Conservation (phyloP, 1,140 invertebrate genomes). For the Nixonia krombeini region DNA sequence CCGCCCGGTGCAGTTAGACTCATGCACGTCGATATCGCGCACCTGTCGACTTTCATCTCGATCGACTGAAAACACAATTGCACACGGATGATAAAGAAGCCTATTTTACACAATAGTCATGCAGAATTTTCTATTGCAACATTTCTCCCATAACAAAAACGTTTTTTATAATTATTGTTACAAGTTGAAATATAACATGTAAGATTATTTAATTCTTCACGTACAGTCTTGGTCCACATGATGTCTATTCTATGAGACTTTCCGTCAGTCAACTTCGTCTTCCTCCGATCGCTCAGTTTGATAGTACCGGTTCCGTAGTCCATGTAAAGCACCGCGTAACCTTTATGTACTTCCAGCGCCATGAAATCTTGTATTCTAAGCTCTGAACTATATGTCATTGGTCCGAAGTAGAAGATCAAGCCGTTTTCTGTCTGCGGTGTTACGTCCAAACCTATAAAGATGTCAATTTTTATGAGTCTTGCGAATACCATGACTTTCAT, state of each 20-base stretch:
- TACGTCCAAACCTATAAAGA: conserved; percentile 81
- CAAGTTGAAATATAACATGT: too few relatives aligned
- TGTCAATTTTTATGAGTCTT: too few relatives aligned
- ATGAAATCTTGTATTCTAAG: conserved; percentile 88
- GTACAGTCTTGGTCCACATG: conserved; percentile 77
- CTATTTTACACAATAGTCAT: too few relatives aligned
- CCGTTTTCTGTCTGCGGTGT: conserved; percentile 81
- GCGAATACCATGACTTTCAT: too few relatives aligned
- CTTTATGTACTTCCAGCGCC: conserved; percentile 88
- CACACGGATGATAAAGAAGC: too few relatives aligned
- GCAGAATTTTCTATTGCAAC: too few relatives aligned
- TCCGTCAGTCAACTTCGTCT: conserved; percentile 83
- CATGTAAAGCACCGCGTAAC: conserved; percentile 86
- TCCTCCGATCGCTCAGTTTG: conserved; percentile 77
- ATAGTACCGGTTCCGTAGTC: conserved; percentile 91
- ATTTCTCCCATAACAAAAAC: too few relatives aligned
- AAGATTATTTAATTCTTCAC: conserved; percentile 15
- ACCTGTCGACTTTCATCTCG: conserved; percentile 84
- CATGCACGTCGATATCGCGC: conserved; percentile 80
- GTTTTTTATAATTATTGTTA: too few relatives aligned
- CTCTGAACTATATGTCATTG: conserved; percentile 77
- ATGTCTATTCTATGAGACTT: conserved; percentile 87
- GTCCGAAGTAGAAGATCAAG: conserved; percentile 93
- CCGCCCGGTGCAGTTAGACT: conserved; percentile 79
- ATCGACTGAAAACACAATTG: conserved; percentile 70